Base-by-base conservation (phyloP, 1,140 invertebrate genomes). In the Diuraphis noxia region DNA sequence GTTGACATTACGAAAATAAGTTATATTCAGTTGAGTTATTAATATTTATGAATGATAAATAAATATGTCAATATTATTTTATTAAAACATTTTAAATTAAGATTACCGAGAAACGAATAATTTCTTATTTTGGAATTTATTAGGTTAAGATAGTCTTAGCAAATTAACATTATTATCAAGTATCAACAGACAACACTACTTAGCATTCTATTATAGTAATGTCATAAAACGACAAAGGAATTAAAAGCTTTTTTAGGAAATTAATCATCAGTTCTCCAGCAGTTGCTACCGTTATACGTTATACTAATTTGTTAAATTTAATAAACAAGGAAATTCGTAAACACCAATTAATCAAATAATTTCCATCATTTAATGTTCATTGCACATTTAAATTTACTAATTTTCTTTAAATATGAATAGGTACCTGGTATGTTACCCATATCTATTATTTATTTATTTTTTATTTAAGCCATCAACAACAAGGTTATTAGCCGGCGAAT, bases 161-260 rank as follows among this genome's bases (percentile, higher is more conserved):
- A 72, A 72, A 72, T 72, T n/a, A 72, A 72, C n/a, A 72, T 72
- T 72, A 72, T 72, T 72, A 72, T 72, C 56, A 72, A 72, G 30
- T 72, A n/a, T 5, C 30, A n/a, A 63, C 56, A 63, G 56, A 63
- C 30, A 63, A 63, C 13, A 63, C 56, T n/a, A n/a, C 56, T 63
- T 72, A 72, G n/a, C 13, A 19, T 72, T n/a, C 30, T 72, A 72
- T 72, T 72, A 72, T 72, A 72, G 13, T 72, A 72, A n/a, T 72
- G 30, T 72, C 10, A 72, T 72, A 72, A 63, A n/a, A 72, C 30
- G n/a, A 72, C 13, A n/a, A 72, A 72, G 13, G 4, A n/a, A 72
- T n/a, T 72, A 72, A 72, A 72, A 72, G 56, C 56, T 30, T 63
- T 63, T 63, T 63, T 63, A 63, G 56, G 30, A 72, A 72, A 72